phyloP scores from a whole-genome alignment of 2,113 vertebrate species.

The Lanius ludovicianus region DNA sequence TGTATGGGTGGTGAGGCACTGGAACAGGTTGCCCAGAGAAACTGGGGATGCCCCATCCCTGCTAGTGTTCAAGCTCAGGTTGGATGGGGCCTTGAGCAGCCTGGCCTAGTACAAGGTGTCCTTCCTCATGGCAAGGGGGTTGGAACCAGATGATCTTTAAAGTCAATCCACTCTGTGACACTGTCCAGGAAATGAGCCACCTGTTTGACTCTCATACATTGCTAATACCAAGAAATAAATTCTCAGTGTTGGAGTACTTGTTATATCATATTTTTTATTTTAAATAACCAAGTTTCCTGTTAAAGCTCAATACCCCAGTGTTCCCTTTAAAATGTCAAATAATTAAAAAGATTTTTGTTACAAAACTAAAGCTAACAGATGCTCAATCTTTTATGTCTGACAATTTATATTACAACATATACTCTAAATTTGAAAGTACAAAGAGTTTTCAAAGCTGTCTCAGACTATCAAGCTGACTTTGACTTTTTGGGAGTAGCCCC shows the following conservation, averaged over 20 bases:
- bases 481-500: constrained; percentile 72
- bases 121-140: not conserved
- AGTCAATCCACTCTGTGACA: not conserved
- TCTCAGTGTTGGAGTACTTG: not conserved
- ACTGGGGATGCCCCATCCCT: not conserved
- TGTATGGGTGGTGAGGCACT: not conserved
- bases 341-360: not conserved
- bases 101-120: not conserved
- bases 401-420: not conserved
- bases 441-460: not conserved
- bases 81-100: not conserved
- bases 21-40: not conserved
- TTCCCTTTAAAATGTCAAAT: not conserved
- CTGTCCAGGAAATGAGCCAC: not conserved
- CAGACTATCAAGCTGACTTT: constrained; percentile 60
- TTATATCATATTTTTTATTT: not conserved
- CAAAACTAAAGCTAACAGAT: not conserved
- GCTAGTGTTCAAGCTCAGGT: not conserved
- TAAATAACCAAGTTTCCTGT: not conserved
- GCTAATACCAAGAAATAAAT: not conserved
- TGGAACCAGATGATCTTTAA: not conserved
- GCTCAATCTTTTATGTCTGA: not conserved
- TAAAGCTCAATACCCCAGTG: not conserved
- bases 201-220: not conserved
- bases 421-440: not conserved